Evolutionary conservation across 2,113 vertebrate genomes (phyloP), one percentile per base, ranked within the genome.

Genomic region (Ardeotis arabs): DNA sequence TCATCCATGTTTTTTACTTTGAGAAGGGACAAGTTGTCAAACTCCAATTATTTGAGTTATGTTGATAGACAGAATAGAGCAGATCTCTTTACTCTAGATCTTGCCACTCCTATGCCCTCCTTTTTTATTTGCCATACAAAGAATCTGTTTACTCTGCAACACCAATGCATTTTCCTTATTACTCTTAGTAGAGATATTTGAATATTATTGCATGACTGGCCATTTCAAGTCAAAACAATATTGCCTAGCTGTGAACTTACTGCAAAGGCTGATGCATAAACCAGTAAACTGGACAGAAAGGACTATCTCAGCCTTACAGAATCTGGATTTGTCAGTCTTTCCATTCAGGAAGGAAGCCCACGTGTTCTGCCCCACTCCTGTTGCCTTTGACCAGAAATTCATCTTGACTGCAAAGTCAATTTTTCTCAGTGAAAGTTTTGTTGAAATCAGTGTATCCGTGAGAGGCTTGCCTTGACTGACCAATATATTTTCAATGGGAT

Each of bases 31-130:
- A 58, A 59, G 7, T 24, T 67, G 12, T 47, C 12, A 10, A 59
- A 35, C 14, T 85, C 15, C 6, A 70, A 7, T 47, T 85, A 28
- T 55, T 89, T 86, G 25, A 58, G 35, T 70, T 59, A 39, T 29
- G 3, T 50, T 47, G 35, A 21, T 59, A 62, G n/a, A 12, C 16
- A n/a, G 12, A 50, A 20, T 19, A 50, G n/a, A 80, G 8, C 24
- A 60, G 72, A 33, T 52, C 7, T 75, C 41, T 67, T 12, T 35
- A 7, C 4, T 84, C 16, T 33, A 44, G 23, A 27, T 77, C 10
- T 87, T 0, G 0, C 1, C 1, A 10, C 11, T 73, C 13, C 10
- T 56, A 29, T 67, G 31, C 12, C 4, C 4, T 66, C 16, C 19
- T n/a, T 27, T 78, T 78, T 82, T 49, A 35, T 83, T 50, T 91